Conservation (phyloP, 2,797 vertebrate genomes). For the Coendou prehensilis region DNA sequence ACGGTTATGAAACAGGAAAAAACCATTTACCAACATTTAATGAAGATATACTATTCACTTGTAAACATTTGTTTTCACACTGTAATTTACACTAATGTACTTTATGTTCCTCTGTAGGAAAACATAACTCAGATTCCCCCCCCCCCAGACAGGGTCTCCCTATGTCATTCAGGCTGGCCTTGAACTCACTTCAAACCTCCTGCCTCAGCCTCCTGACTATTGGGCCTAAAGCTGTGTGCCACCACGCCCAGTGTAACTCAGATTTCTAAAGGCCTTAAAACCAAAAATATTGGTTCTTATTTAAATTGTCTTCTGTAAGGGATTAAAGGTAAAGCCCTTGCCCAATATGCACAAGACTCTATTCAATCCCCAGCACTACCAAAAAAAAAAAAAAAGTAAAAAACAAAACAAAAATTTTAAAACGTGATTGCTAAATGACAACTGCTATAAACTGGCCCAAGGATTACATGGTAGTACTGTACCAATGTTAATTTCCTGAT, state of each 20-base stretch:
- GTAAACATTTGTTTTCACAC: constrained; percentile 53
- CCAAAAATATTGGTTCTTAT: constrained; percentile 43
- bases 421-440: not conserved
- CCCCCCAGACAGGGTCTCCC: too few species aligned
- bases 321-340: constrained; percentile 72
- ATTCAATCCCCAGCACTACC: too few species aligned
- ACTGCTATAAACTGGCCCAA: not conserved
- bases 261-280: constrained; percentile 66
- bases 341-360: too few species aligned
- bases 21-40: constrained; percentile 6
- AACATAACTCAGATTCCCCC: not conserved
- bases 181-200: too few species aligned
- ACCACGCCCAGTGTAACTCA: too few species aligned
- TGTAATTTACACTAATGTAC: constrained; percentile 58
- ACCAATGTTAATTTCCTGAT: not conserved
- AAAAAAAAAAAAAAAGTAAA: too few species aligned
- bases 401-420: not conserved
- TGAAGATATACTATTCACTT: constrained; percentile 52
- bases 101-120: constrained; percentile 77
- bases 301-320: constrained; percentile 68
- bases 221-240: too few species aligned
- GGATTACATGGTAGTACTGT: not conserved
- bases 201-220: too few species aligned
- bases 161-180: too few species aligned
- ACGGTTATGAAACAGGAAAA: constrained; percentile 25